Base-by-base conservation (phyloP, 2,797 vertebrate species). In the Cossypha caffra region DNA sequence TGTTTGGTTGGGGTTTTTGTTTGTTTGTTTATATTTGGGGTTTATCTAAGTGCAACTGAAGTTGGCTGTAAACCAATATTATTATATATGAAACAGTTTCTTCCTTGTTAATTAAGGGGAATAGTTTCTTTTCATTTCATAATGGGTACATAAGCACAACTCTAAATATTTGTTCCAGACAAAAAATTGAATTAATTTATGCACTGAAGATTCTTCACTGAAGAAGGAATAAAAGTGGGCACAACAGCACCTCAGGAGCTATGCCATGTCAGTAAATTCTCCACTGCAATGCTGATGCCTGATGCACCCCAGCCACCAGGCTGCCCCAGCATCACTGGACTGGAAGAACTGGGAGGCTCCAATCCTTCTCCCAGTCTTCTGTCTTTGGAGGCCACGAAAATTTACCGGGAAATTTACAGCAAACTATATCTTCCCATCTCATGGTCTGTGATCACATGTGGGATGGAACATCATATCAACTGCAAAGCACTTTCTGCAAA, bases 371-470 rank as follows among this genome's bases (percentile, higher is more conserved):
- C 5, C 21, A 51, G 25, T 23, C 45, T 9, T 14, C 9, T 6
- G 20, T 50, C 16, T 33, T 55, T 11, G 33, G 11, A 51, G 5
- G 8, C 13, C 28, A 37, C 25, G 14, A 8, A 37, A 37, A 43
- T 26, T 64, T 52, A 55, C 47, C 18, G 35, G 7, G 24, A 90
- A 68, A 79, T 48, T 38, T 24, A 28, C 2, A 4, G 23, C 7
- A 57, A 67, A 48, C 3, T 1, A 2, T 29, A 8, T 37, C 28
- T 67, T 82, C 24, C 15, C 7, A 21, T 24, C 4, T 4, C 17
- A 14, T 26, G 5, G 4, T 23, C n/a, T 58, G 11, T n/a, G 13
- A 8, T 73, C 42, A n/a, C 12, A 31, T 1, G 0, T 31, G 9
- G 3, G 14, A 23, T 26, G 16, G 13, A 10, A 16, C 40, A 59